Conservation (phyloP, 2,888 invertebrate genomes). For the Drosophila histrio region DNA sequence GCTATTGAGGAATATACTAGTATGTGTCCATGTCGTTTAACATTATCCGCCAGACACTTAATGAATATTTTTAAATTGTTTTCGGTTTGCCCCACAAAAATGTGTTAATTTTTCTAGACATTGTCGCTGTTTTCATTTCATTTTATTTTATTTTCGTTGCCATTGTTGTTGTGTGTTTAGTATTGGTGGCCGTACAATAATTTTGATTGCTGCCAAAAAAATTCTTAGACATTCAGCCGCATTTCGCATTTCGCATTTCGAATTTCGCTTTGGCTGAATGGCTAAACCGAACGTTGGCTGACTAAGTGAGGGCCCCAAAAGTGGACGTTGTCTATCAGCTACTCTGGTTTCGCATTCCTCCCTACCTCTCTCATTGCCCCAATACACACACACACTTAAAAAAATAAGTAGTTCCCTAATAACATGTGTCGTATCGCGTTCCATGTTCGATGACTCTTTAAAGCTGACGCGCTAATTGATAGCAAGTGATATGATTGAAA, state of each 20-base stretch:
- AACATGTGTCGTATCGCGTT: constrained; percentile 29
- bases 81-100: constrained; percentile 42
- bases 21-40: constrained; percentile 4
- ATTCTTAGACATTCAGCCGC: constrained; percentile 54
- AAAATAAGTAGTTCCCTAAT: constrained; percentile 5
- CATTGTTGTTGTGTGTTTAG: constrained; percentile 8
- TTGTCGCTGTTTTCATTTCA: constrained; percentile 27
- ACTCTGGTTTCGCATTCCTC: constrained; percentile 17
- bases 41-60: constrained; percentile 26
- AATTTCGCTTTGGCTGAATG: not conserved
- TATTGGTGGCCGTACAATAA: constrained; percentile 53
- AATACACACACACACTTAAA: not conserved
- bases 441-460: constrained; percentile 4
- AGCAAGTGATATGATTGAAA: constrained; percentile 56
- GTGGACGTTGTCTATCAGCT: constrained; percentile 23
- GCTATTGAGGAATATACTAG: not conserved
- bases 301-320: constrained; percentile 21
- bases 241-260: constrained; percentile 25
- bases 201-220: constrained; percentile 76
- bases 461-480: constrained; percentile 60
- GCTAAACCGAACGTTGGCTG: not conserved
- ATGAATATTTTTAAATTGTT: constrained; percentile 67
- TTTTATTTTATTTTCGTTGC: constrained; percentile 11
- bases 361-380: not conserved
- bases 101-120: constrained; percentile 70